These are phyloP conservation scores for Zosterops japonicus DNA, from an alignment of 2,113 vertebrate genomes.

Conservation along the genomic window DNA sequence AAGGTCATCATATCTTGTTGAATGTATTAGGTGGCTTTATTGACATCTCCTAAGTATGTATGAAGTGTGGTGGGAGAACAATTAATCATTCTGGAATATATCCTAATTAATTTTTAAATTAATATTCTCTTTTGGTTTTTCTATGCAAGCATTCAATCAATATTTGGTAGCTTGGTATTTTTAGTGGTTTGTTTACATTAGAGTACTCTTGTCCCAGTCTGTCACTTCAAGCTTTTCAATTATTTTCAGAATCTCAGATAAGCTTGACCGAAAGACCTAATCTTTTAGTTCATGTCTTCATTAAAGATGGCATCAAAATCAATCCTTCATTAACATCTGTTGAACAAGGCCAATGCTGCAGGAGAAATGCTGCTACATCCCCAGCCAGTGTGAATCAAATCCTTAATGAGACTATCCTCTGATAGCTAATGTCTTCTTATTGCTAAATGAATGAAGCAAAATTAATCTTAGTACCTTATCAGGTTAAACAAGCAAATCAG, in stretches of 20 bases:
- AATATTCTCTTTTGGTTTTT: not conserved
- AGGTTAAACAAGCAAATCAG: slow-evolving; percentile 24
- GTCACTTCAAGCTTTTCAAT: slow-evolving; percentile 23
- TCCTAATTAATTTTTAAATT: not conserved
- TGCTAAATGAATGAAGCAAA: slow-evolving; percentile 1
- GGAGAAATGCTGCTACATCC: not conserved
- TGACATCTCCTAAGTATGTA: not conserved
- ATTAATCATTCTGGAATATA: not conserved
- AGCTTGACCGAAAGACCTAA: slow-evolving; percentile 13
- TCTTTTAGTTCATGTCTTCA: slow-evolving; percentile 1
- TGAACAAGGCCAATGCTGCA: not conserved
- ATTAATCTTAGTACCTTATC: not conserved
- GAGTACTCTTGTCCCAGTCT: not conserved
- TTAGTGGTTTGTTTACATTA: not conserved
- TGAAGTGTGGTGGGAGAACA: not conserved
- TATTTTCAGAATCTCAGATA: slow-evolving; percentile 29
- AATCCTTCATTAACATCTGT: slow-evolving; percentile 24
- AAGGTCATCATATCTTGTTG: not conserved
- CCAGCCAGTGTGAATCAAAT: not conserved
- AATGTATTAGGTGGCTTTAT: not conserved
- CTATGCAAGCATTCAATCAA: not conserved
- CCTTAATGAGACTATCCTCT: not conserved
- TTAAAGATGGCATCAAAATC: slow-evolving; percentile 28
- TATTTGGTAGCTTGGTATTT: not conserved
- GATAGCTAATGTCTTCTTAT: not conserved